Evolutionary conservation across 1,140 invertebrate species (phyloP).

Genomic region (Ruditapes philippinarum): DNA sequence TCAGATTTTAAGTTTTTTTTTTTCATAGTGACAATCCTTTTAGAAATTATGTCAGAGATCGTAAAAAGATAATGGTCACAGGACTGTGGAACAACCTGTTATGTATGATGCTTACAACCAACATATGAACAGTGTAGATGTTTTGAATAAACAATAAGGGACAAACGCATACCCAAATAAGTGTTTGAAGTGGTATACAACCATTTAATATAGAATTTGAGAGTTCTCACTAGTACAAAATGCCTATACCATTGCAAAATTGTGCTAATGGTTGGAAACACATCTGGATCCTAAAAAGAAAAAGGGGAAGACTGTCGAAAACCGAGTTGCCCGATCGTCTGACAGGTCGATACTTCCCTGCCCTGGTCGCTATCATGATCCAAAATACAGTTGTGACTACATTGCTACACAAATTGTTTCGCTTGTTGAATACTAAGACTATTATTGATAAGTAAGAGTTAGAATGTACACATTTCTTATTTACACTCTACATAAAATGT

Average conservation of each 20-base stretch:
- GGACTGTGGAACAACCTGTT: not conserved
- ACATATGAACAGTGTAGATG: constrained; percentile 53
- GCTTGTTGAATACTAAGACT: too few species aligned
- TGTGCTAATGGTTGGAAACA: not conserved
- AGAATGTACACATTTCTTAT: too few species aligned
- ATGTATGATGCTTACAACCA: not conserved
- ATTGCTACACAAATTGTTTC: too few species aligned
- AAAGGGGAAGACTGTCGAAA: not conserved
- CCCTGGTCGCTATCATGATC: not conserved
- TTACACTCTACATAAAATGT: too few species aligned
- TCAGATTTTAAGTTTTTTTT: not conserved
- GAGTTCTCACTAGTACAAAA: constrained; percentile 34
- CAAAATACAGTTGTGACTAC: not conserved
- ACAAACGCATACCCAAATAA: constrained; percentile 17
- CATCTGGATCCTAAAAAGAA: not conserved
- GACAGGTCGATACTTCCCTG: not conserved
- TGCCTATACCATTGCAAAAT: not conserved
- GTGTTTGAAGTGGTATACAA: constrained; percentile 39
- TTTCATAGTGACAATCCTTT: not conserved
- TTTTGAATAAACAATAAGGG: constrained; percentile 18
- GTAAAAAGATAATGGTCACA: not conserved
- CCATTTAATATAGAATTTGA: constrained; percentile 9
- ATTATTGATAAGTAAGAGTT: too few species aligned
- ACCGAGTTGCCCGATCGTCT: not conserved
- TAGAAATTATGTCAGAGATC: not conserved